Base-by-base conservation (phyloP, 2,797 vertebrate genomes). In the Karalla daura region DNA sequence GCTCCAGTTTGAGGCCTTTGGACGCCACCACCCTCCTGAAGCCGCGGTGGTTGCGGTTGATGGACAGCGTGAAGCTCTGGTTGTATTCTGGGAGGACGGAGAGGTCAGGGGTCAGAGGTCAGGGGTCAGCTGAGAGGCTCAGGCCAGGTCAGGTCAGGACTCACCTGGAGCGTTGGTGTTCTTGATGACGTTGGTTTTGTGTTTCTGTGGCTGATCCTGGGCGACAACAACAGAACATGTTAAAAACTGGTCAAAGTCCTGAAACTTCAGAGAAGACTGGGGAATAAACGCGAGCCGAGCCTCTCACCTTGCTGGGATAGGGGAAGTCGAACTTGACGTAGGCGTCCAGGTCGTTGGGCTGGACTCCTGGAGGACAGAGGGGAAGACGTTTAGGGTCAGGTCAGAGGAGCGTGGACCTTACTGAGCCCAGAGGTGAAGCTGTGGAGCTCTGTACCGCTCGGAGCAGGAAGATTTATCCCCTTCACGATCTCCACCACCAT, bases 281-380 rank as follows among this genome's bases (percentile, higher is more conserved):
- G 6, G n/a, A 5, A 20, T 0, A 0, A 3, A 66, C 47, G 8
- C 0, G 12, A 24, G 15, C 7, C 0, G 1, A 55, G 28, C 2
- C 40, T 87, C 95, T 96, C 85, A 99, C 98, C 80, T 93, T 64
- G 70, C 95, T 98, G 0, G 98, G 98, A 74, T 96, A 99, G 2
- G 96, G 97, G 80, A 99, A 98, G 61, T 99, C 97, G 87, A 97
- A 98, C 88, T 95, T 97, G 44, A 99, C 88, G 81, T 93, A 98
- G 0, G 96, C 95, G 67, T 98, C 95, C 78, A 99, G 86, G 74
- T 98, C 95, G 43, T 95, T 94, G 0, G 96, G 84, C 46, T 95
- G 94, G 55, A 98, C 93, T 63, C 98, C 98, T 99, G 52, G 4
- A 40, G 24, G 14, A 39, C 18, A 15, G 18, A 21, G 17, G n/a